Evolutionary conservation across 2,113 vertebrate genomes (phyloP).

Genomic region (Gallinago media): DNA sequence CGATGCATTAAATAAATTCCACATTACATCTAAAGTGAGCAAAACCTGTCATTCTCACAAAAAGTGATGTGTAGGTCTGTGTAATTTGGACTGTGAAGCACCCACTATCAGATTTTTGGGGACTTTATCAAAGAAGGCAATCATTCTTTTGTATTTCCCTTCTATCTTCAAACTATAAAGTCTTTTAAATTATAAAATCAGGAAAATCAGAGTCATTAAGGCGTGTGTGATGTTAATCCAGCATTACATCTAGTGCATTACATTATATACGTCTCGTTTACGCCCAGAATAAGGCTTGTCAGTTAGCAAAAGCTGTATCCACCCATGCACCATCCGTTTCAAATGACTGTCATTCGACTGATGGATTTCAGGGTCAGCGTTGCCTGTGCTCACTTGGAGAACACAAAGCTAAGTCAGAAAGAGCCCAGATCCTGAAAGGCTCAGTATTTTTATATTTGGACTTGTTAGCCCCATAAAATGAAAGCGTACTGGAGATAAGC

Average conservation of each 20-base stretch:
- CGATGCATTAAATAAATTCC: not conserved
- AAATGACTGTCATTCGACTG: not conserved
- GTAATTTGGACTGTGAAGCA: not conserved
- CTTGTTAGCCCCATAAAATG: not conserved
- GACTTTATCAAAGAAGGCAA: not conserved
- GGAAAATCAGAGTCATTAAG: not conserved
- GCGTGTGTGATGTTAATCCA: not conserved
- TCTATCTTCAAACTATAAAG: not conserved
- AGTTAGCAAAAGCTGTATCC: not conserved
- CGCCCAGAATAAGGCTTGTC: not conserved
- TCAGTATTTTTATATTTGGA: not conserved
- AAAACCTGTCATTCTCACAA: not conserved
- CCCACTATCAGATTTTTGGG: not conserved
- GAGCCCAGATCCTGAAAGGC: not conserved
- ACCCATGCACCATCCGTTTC: not conserved
- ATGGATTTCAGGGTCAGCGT: not conserved
- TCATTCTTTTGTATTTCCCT: not conserved
- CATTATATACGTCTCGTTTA: not conserved
- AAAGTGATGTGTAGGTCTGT: not conserved
- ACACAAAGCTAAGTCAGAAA: not conserved
- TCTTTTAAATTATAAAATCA: not conserved
- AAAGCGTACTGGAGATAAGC: not conserved
- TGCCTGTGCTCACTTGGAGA: not conserved
- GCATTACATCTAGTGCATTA: fast-evolving
- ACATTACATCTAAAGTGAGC: not conserved